Conservation (phyloP, 2,888 invertebrate genomes). For the Himalopsyche japonica region DNA sequence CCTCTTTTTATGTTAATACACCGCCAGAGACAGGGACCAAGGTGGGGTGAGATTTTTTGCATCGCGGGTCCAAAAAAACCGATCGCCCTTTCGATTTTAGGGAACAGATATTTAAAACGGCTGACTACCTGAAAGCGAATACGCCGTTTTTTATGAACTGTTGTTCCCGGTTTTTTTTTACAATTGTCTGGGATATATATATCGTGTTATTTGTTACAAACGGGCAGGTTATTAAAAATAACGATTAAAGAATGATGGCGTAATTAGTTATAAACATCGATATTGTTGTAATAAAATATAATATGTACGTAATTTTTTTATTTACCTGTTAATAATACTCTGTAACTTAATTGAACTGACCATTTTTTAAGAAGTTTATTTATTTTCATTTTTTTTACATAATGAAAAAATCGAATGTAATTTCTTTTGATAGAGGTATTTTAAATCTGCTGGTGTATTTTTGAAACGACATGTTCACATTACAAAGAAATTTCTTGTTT, state of each 20-base stretch:
- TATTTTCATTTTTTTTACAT: no score
- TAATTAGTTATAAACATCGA: not conserved
- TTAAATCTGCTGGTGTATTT: no score
- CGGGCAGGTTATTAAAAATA: not conserved
- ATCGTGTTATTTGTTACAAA: not conserved
- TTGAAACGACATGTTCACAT: no score
- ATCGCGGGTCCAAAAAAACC: not conserved
- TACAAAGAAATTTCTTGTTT: no score
- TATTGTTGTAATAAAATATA: no score
- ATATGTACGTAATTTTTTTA: no score
- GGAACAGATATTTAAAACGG: not conserved
- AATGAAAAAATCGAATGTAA: no score
- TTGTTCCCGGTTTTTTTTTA: not conserved
- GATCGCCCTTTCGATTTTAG: not conserved
- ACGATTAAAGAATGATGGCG: not conserved
- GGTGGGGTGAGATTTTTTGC: not conserved
- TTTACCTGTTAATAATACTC: no score
- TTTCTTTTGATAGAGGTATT: no score
- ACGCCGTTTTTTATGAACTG: not conserved
- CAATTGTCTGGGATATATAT: not conserved
- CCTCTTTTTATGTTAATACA: slow-evolving; percentile 9
- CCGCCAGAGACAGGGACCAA: not conserved
- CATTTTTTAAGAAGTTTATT: no score
- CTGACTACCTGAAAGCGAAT: not conserved
- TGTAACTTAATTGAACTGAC: no score